Conservation (phyloP, 2,888 invertebrate genomes). For the Hymenopus coronatus region DNA sequence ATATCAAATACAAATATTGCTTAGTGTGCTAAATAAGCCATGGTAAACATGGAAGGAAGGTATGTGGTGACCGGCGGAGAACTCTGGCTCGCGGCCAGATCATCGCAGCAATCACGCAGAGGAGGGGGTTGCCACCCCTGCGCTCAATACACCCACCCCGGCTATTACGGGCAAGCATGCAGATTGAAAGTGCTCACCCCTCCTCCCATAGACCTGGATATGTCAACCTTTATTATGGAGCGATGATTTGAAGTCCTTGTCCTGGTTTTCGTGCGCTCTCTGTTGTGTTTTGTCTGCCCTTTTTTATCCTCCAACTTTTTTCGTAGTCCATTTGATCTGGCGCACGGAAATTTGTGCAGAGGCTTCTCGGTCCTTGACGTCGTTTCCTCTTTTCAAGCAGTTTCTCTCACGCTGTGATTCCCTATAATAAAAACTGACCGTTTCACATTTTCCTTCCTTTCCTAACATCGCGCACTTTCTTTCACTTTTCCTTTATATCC, state of each 20-base stretch:
- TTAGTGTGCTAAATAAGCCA: not conserved
- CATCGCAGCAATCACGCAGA: not conserved
- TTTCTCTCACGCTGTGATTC: not conserved
- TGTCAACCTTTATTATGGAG: not conserved
- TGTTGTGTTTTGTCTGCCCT: not conserved
- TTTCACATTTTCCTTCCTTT: not conserved
- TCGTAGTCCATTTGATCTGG: not conserved
- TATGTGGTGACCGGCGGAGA: not conserved
- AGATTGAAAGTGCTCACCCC: constrained; percentile 1
- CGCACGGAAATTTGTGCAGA: not conserved
- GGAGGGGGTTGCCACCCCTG: not conserved
- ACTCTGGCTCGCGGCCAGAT: not conserved
- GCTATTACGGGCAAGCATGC: not conserved
- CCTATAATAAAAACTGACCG: not conserved
- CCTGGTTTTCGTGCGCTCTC: not conserved
- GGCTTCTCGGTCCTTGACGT: not conserved
- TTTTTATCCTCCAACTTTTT: not conserved
- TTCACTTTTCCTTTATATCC: not conserved
- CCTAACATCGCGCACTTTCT: not conserved
- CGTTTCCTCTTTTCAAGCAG: not conserved
- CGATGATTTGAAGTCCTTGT: constrained; percentile 1
- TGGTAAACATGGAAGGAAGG: not conserved
- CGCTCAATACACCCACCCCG: constrained; percentile 9
- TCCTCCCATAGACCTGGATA: not conserved
- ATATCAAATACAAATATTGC: not conserved